Conservation (phyloP, 2,113 vertebrate species). For the Plecturocebus donacophilus region DNA sequence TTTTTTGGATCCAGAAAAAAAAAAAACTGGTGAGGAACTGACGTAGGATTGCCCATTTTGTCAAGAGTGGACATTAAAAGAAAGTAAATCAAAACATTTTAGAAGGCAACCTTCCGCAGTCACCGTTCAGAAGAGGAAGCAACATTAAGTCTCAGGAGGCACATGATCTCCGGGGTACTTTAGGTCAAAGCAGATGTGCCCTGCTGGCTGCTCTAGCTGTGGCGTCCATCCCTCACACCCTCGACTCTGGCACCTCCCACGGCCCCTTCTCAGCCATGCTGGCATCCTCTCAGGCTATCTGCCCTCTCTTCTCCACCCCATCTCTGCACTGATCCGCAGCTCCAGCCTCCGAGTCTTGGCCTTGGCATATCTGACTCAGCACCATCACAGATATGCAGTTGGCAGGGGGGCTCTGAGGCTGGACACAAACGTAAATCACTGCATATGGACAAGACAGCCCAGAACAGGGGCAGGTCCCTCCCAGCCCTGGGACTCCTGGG, state of each 20-base stretch:
- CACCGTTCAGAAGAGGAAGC: neutral
- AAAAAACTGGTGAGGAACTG: neutral
- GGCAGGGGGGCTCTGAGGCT: neutral
- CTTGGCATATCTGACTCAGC: neutral
- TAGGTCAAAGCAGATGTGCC: neutral
- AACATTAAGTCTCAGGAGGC: neutral
- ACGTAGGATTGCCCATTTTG: neutral
- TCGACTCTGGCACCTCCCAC: accelerated
- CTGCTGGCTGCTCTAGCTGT: accelerated
- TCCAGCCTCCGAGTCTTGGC: neutral
- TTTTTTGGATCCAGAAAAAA: neutral
- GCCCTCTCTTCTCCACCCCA: neutral
- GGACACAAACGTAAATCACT: neutral
- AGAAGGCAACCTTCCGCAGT: neutral
- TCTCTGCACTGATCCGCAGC: neutral
- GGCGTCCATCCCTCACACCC: accelerated
- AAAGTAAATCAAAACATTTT: neutral
- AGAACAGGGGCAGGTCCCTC: neutral
- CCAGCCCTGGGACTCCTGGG: neutral
- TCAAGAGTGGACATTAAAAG: neutral
- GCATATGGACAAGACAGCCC: neutral
- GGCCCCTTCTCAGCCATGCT: neutral
- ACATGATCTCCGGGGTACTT: too few species aligned
- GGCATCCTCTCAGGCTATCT: neutral
- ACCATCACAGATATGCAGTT: neutral